Evolutionary conservation across 2,797 vertebrate species (phyloP), one percentile per base, ranked within the genome.

Genomic region (Xenentodon cancila): DNA sequence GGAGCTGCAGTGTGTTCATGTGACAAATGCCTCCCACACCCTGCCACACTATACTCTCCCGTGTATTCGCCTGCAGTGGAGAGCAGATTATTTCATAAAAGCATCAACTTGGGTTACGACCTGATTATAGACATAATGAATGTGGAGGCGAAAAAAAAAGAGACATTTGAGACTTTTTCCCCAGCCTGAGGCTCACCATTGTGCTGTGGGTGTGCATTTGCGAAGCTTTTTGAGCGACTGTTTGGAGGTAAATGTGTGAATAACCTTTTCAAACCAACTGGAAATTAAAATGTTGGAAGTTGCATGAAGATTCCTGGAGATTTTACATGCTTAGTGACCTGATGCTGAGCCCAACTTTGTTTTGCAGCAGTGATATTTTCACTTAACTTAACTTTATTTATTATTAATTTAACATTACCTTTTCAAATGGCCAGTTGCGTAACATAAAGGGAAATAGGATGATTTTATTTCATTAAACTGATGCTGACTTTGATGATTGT

Each of bases 101-200:
- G 64, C 54, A 78, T 68, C 32, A 81, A 77, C 63, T 40, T 75
- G 64, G 79, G 82, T 76, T 77, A 49, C 2, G 71, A 83, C 84
- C 84, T 78, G 77, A 69, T 84, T 86, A 52, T 8, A 34, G 55
- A 54, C 44, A 18, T 16, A 59, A 34, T 79, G 79, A 74, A 73
- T 64, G 68, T 62, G 51, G 49, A 80, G 44, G 60, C 37, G n/a
- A 18, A 58, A 71, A 66, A 48, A 22, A 15, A 59, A 75, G 59
- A 3, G 78, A 89, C 69, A 87, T 51, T 75, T 73, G 83, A 85
- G 71, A 84, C 44, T 40, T 59, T 46, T 43, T 34, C 58, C 19
- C 61, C 42, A 48, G 79, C 80, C 84, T 44, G 60, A 16, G 65
- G 68, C 59, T 64, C 11, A 48, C 62, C 64, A 70, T 88, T 84